Percentiles rank a stretch among this genome's conserved stretches.
These are phyloP conservation scores for Melinaea menophilus DNA, from an alignment of 2,888 invertebrate species.

Conservation along the genomic window DNA sequence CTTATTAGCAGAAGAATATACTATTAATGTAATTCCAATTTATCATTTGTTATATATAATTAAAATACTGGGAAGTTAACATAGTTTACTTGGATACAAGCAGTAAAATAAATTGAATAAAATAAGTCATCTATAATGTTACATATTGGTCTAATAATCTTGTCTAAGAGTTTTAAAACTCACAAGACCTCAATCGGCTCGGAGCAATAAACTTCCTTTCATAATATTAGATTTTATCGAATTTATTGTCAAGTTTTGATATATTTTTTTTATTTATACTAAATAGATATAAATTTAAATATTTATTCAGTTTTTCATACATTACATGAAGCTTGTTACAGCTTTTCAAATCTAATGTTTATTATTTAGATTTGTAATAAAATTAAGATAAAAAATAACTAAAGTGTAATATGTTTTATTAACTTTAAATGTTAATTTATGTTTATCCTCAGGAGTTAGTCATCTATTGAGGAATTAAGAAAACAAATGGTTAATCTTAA, in stretches of 20 bases:
- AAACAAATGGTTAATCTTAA: neutral
- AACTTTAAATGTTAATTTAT: neutral
- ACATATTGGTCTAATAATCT: no score
- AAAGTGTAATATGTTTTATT: neutral
- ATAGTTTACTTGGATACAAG: neutral
- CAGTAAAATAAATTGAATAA: no score
- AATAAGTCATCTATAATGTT: no score
- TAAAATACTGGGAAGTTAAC: neutral
- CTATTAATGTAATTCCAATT: no score
- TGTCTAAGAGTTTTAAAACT: slow-evolving; percentile 17
- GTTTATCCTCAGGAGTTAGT: neutral
- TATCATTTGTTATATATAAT: neutral
- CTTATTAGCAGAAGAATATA: neutral
- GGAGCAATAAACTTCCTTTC: slow-evolving; percentile 20
- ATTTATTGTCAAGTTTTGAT: slow-evolving; percentile 13
- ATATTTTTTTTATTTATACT: neutral
- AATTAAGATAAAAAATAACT: no score
- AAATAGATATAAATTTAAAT: neutral
- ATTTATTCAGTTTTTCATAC: no score
- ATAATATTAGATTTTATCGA: slow-evolving; percentile 18
- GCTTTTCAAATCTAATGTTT: no score
- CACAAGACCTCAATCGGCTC: slow-evolving; percentile 18
- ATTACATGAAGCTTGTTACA: no score
- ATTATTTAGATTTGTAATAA: no score
- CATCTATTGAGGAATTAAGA: neutral